These are phyloP conservation scores for Clupea harengus DNA, from an alignment of 2,113 vertebrate species.

Conservation along the genomic window DNA sequence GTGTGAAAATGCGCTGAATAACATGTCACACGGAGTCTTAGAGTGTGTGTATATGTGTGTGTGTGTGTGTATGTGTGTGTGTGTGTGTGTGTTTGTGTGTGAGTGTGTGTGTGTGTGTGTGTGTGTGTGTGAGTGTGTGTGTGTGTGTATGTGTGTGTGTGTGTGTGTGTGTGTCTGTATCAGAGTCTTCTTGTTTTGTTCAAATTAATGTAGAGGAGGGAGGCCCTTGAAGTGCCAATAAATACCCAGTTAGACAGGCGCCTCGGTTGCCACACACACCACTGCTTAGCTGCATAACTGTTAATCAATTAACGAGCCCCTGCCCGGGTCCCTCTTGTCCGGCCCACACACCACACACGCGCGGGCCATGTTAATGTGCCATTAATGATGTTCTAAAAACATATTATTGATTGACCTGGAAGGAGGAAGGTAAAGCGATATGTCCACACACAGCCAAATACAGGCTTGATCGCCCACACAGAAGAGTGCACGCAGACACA, in stretches of 20 bases:
- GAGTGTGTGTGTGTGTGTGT: neutral
- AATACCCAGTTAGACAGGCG: neutral
- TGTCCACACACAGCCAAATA: conserved; percentile 8
- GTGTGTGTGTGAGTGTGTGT: neutral
- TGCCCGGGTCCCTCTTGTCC: neutral
- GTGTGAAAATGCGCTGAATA: neutral
- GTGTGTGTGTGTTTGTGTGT: neutral
- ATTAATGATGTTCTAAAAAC: conserved; percentile 3
- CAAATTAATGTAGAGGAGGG: neutral
- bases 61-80: neutral
- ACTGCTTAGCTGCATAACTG: neutral
- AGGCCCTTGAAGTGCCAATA: conserved; percentile 1
- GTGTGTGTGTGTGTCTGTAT: neutral
- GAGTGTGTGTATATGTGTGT: neutral
- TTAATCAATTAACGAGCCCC: conserved; percentile 9
- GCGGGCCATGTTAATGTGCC: conserved; percentile 1
- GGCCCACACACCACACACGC: neutral
- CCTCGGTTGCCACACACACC: neutral
- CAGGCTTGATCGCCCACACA: neutral
- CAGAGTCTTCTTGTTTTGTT: neutral
- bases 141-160: neutral
- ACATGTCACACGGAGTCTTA: neutral
- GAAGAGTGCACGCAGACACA: conserved; percentile 20
- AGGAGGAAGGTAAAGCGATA: conserved; percentile 1
- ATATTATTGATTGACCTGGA: neutral